phyloP scores from a whole-genome alignment of 2,888 invertebrate genomes.

The Prostheceraeus crozeri region DNA sequence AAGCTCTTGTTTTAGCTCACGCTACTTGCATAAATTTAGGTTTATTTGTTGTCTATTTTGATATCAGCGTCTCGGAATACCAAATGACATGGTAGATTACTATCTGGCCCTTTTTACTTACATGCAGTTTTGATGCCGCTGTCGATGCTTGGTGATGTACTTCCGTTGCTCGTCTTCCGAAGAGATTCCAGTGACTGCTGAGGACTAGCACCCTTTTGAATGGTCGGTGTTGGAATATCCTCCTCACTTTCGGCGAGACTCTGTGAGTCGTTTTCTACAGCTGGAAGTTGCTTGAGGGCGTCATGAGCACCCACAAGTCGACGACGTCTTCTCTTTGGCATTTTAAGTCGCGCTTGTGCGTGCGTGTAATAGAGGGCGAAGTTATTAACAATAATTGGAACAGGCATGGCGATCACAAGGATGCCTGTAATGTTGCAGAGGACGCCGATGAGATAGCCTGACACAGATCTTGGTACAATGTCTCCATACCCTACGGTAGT shows the following conservation, averaged over 20 bases:
- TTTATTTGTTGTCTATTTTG: too few species aligned
- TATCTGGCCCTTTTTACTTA: too few species aligned
- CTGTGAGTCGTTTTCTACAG: background rate
- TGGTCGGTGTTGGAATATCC: too few species aligned
- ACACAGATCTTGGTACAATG: constrained; percentile 47
- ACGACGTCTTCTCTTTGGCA: constrained; percentile 49
- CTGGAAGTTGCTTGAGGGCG: constrained; percentile 44
- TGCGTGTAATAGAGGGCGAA: constrained; percentile 54
- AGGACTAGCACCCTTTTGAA: background rate
- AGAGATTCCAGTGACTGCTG: background rate
- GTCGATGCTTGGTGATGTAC: background rate
- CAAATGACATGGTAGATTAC: too few species aligned
- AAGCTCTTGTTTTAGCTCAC: too few species aligned
- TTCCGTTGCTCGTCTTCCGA: background rate
- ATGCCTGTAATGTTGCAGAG: constrained; percentile 52
- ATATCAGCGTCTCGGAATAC: too few species aligned
- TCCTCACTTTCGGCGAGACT: background rate
- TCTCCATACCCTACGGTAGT: constrained; percentile 55
- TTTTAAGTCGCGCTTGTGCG: constrained; percentile 51
- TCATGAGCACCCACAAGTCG: constrained; percentile 50
- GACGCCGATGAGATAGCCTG: constrained; percentile 45
- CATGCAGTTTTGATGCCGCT: constrained; percentile 1
- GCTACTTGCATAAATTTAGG: too few species aligned
- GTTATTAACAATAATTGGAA: constrained; percentile 54
- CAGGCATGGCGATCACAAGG: constrained; percentile 52